phyloP scores from a whole-genome alignment of 2,888 invertebrate genomes.

The Folsomia manolachei region DNA sequence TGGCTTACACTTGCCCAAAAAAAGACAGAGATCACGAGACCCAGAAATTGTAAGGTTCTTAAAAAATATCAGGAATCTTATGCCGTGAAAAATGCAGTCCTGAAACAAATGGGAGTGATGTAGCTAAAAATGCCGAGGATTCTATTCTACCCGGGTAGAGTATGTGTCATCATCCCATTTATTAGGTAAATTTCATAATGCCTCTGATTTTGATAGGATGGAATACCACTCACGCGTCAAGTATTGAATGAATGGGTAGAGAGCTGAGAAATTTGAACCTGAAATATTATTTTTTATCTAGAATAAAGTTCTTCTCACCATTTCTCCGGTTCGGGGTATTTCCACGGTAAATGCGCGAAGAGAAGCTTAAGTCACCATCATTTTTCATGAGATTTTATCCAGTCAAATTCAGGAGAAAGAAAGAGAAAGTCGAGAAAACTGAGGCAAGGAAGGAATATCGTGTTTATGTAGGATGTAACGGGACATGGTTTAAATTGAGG shows the following conservation, averaged over 20 bases:
- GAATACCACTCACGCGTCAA: conserved; percentile 55
- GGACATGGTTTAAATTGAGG: no score
- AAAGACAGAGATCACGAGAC: no score
- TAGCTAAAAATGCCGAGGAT: conserved; percentile 22
- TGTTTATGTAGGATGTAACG: no score
- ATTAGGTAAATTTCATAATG: no score
- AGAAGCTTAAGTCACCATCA: conserved; percentile 50
- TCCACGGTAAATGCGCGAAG: conserved; percentile 13
- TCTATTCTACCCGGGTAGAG: neutral
- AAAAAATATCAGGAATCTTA: no score
- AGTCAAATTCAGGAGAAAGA: neutral
- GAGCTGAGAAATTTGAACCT: conserved; percentile 55
- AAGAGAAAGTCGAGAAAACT: neutral
- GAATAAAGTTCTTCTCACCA: conserved; percentile 31
- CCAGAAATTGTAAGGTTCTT: no score
- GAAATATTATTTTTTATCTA: conserved; percentile 47
- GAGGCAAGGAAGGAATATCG: neutral
- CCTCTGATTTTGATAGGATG: no score
- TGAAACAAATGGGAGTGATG: conserved; percentile 43
- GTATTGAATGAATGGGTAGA: conserved; percentile 55
- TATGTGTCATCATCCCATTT: no score
- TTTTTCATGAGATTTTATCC: conserved; percentile 44
- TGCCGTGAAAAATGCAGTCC: conserved; percentile 44
- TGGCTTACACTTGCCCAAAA: no score
- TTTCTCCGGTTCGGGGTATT: conserved; percentile 34